Percentiles rank a stretch among this genome's conserved stretches.
These are phyloP conservation scores for Pipistrellus pygmaeus DNA, from an alignment of 2,797 vertebrate species.

Conservation along the genomic window DNA sequence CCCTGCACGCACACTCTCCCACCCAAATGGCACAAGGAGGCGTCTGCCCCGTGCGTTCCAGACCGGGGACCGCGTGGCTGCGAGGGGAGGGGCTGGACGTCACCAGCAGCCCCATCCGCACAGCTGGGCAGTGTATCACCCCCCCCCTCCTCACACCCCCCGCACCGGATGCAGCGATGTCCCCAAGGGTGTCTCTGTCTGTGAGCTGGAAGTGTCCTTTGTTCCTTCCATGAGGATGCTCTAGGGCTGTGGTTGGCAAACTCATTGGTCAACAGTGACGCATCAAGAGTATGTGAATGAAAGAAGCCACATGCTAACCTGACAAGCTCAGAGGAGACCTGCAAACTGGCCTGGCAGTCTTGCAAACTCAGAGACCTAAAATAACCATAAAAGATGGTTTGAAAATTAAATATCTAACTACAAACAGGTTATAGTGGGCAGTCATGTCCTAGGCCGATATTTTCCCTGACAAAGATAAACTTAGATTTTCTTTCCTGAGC, in stretches of 20 bases:
- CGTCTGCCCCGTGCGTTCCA: not conserved
- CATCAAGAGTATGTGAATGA: no score
- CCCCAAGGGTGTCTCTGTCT: not conserved
- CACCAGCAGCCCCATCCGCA: not conserved
- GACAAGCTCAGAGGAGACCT: no score
- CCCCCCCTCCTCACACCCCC: fast-evolving
- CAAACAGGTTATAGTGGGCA: no score
- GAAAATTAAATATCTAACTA: no score
- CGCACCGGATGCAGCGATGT: not conserved
- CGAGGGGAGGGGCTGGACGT: not conserved
- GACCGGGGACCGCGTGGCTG: not conserved
- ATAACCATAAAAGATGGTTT: no score
- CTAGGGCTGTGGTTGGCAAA: not conserved
- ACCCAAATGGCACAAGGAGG: not conserved
- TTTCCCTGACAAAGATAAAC: no score
- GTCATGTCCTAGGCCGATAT: no score
- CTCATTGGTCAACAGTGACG: no score
- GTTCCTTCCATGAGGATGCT: not conserved
- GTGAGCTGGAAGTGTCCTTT: constrained; percentile 1
- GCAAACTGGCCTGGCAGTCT: no score
- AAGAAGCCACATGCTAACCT: no score
- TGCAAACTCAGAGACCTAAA: no score
- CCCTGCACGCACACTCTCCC: not conserved
- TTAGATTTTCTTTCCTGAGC: no score
- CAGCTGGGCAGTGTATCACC: not conserved